phyloP scores from a whole-genome alignment of 2,797 vertebrate genomes.

The Coregonus ussuriensis region DNA sequence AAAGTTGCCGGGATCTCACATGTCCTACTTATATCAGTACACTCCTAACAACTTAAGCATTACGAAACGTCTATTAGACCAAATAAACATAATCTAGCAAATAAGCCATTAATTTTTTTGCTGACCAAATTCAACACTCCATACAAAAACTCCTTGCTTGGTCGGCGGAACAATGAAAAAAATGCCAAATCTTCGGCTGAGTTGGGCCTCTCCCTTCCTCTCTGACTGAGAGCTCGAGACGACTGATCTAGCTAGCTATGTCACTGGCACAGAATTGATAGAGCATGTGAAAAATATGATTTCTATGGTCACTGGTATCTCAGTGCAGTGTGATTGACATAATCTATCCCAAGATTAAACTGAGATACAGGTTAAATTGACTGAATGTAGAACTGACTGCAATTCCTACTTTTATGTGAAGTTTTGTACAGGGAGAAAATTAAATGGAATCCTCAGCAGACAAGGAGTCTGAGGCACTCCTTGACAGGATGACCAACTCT shows the following conservation, averaged over 20 bases:
- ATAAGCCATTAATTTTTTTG: no score
- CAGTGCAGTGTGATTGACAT: not conserved
- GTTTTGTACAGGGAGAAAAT: not conserved
- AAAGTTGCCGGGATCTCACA: no score
- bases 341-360: not conserved
- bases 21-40: no score
- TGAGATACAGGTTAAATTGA: not conserved
- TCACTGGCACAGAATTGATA: no score
- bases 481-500: not conserved
- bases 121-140: no score
- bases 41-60: no score
- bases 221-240: not conserved
- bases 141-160: no score
- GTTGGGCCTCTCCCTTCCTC: no score
- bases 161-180: no score
- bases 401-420: not conserved
- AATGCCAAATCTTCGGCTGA: no score
- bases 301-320: not conserved
- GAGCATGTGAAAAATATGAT: not conserved
- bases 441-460: slow-evolving; percentile 9
- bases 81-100: no score
- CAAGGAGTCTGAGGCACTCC: not conserved
- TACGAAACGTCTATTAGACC: no score
- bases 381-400: not conserved
- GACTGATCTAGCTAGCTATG: not conserved